A percentile compares a stretch with the other conserved stretches of the same genome.
phyloP scores from a whole-genome alignment of 2,888 invertebrate species.

The Mimas tiliae region DNA sequence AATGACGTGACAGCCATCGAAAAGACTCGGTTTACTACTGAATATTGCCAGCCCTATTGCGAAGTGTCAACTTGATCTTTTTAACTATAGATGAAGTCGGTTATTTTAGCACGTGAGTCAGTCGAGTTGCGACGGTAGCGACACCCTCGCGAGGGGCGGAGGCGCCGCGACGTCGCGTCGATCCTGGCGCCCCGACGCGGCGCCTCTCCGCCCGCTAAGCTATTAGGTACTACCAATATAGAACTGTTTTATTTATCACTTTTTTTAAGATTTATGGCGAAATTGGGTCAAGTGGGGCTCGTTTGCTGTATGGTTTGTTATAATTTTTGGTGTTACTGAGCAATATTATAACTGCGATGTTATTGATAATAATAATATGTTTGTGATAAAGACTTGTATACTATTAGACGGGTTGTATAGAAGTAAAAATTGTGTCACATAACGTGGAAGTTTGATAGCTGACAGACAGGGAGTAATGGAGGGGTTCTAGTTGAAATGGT shows the following conservation, averaged over 20 bases:
- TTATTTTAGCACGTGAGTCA: constrained; percentile 25
- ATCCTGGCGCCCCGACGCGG: constrained; percentile 26
- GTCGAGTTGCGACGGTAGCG: constrained; percentile 26
- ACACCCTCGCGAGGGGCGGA: constrained; percentile 29
- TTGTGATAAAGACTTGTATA: no score
- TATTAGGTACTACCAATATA: constrained; percentile 20
- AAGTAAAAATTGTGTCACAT: no score
- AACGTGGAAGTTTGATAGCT: no score
- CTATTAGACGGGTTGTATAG: no score
- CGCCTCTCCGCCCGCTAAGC: constrained; percentile 20
- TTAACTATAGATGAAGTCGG: background rate
- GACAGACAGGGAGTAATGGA: no score
- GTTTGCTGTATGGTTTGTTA: background rate
- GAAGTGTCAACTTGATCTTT: background rate
- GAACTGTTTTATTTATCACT: constrained; percentile 5
- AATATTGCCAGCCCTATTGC: no score
- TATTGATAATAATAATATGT: no score
- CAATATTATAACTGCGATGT: background rate
- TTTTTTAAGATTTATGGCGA: background rate
- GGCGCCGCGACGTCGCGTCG: constrained; percentile 32
- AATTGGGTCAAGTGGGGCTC: constrained; percentile 10
- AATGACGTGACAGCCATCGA: no score
- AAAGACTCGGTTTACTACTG: no score
- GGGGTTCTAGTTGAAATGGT: no score
- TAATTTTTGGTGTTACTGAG: background rate